Evolutionary conservation across 2,888 invertebrate species (phyloP).

Genomic region (Fragum whitleyi): DNA sequence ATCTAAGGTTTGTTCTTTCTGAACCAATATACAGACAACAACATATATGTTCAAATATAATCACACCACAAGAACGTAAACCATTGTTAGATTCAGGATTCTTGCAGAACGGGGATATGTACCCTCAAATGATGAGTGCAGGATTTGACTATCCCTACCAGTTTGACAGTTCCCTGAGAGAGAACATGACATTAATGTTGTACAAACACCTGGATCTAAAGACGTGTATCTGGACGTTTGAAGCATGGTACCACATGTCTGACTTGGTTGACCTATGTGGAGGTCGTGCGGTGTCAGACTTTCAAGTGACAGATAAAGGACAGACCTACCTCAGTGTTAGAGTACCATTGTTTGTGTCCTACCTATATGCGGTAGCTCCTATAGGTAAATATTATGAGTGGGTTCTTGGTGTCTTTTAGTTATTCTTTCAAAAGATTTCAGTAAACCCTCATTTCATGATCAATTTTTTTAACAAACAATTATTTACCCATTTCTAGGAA

Average conservation of each 20-base stretch:
- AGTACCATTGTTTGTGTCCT: slow-evolving; percentile 85
- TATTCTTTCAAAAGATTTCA: not conserved
- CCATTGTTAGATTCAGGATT: slow-evolving; percentile 74
- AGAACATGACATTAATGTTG: slow-evolving; percentile 77
- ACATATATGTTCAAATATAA: slow-evolving; percentile 85
- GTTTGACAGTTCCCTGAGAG: slow-evolving; percentile 78
- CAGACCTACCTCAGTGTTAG: slow-evolving; percentile 84
- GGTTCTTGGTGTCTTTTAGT: too few species aligned
- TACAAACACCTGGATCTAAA: slow-evolving; percentile 85
- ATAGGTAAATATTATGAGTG: slow-evolving; percentile 62
- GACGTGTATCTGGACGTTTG: slow-evolving; percentile 85
- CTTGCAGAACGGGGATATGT: slow-evolving; percentile 50
- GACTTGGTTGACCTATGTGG: slow-evolving; percentile 85
- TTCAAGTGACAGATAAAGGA: slow-evolving; percentile 79
- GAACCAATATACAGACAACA: slow-evolving; percentile 84
- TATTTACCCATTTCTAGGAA: too few species aligned
- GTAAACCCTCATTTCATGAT: too few species aligned
- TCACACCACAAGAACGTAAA: slow-evolving; percentile 71
- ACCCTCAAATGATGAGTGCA: slow-evolving; percentile 39
- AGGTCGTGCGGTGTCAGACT: slow-evolving; percentile 84
- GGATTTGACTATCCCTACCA: slow-evolving; percentile 78
- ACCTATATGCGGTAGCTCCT: slow-evolving; percentile 84
- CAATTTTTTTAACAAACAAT: too few species aligned
- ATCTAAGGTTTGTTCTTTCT: slow-evolving; percentile 84
- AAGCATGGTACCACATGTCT: slow-evolving; percentile 85